Base-by-base conservation (phyloP, 2,797 vertebrate genomes). In the Labeo calbasu region DNA sequence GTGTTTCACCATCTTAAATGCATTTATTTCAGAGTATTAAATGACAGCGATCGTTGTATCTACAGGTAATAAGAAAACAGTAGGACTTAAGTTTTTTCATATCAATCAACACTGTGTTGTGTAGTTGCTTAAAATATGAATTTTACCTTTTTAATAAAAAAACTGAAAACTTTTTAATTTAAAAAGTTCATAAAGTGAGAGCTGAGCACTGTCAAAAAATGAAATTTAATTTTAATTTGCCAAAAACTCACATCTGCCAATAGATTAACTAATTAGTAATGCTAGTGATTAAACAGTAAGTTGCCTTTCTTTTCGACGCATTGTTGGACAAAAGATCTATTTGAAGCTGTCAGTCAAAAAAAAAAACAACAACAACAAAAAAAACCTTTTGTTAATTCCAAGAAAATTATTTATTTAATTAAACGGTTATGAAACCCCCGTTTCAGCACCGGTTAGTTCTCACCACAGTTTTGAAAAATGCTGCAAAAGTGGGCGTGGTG, bases 271-370 rank as follows among this genome's bases (percentile, higher is more conserved):
- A 70, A 81, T 28, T 81, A 70, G 15, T 46, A 57, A 50, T 25
- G 8, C 12, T 8, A 68, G 36, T 25, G 36, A 57, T 70, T 59
- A 70, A 80, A 70, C 11, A 6, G 48, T 19, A 55, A 17, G 66
- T 68, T 59, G 51, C 15, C 23, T 72, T 59, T 79, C 11, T 8
- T 36, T 81, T 71, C 71, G 53, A 71, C 6, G 59, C 50, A n/a
- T 55, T 69, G 13, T 57, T 80, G 21, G 28, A 69, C 48, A 55
- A 70, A 80, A 70, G 3, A 71, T 72, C n/a, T 71, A 12, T 81
- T 53, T 28, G 1, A 4, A 61, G 51, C 11, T 59, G 53, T 46
- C 68, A 46, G 32, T 61, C n/a, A 72, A 72, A 40, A 43, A 5
- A 55, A 15, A 55, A 36, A 5, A 36, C 2, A 3, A 32, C 2